Evolutionary conservation across 2,113 vertebrate genomes (phyloP), one percentile per base, ranked within the genome.

Genomic region (Albula goreensis): DNA sequence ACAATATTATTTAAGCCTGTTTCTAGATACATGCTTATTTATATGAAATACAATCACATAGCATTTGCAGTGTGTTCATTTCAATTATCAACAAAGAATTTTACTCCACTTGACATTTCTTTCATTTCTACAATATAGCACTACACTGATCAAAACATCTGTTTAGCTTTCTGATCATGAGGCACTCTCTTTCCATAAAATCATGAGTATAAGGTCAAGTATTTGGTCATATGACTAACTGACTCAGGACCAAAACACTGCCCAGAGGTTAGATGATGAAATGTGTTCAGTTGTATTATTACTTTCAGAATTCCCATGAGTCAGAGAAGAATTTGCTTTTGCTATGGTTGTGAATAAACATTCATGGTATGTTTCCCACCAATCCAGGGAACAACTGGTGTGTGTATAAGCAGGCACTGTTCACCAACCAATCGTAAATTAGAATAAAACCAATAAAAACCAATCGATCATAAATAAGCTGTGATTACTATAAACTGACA

Each of bases 291-390:
- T 85, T 89, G 83, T 83, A 78, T 88, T 86, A 86, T 88, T 89
- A 86, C 83, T 78, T 60, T 41, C 66, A 82, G 80, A 88, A 90
- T 88, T 91, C 89, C 87, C 88, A 89, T 87, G 77, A 86, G 82
- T 78, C 84, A 31, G 66, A 85, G 50, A 52, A 80, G 83, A 79
- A 84, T 88, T 88, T 88, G 80, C 83, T 89, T 88, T 88, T 88
- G 81, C 89, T 88, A 83, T 87, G 80, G n/a, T 41, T 60, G 63
- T 80, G 78, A 82, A 70, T 89, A 86, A 88, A 90, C 87, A 90
- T 80, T 80, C 82, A 80, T 57, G 41, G 85, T 87, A 84, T 77
- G 50, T 70, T 89, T 83, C 89, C 86, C 86, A 88, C 86, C 85
- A 86, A 83, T 83, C 56, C 60, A 66, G 52, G 25, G 57, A 51